These are phyloP conservation scores for Typhlichthys subterraneus DNA, from an alignment of 2,797 vertebrate species.

Conservation along the genomic window DNA sequence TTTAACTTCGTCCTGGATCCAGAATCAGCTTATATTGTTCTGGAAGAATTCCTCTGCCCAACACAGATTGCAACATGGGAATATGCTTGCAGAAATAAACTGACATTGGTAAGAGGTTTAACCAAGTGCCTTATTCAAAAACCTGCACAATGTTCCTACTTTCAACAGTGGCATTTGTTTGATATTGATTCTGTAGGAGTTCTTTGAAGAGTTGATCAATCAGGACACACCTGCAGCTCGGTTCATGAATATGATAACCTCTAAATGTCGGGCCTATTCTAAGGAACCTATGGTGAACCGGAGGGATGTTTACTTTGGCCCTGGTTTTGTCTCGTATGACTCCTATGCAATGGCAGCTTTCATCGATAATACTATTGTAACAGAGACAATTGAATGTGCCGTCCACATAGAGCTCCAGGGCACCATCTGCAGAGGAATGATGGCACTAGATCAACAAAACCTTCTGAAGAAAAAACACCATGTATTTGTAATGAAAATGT, in stretches of 20 bases:
- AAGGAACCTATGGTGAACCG: slow-evolving; percentile 34
- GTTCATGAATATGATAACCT: slow-evolving; percentile 79
- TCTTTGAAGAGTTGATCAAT: slow-evolving; percentile 70
- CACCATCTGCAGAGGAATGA: slow-evolving; percentile 70
- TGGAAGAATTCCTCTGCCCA: slow-evolving; percentile 77
- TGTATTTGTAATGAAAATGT: slow-evolving; percentile 69
- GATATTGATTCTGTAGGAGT: slow-evolving; percentile 64
- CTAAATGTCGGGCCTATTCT: slow-evolving; percentile 70
- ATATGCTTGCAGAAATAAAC: slow-evolving; percentile 69
- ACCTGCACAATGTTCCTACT: background rate
- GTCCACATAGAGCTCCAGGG: slow-evolving; percentile 78
- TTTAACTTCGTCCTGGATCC: slow-evolving; percentile 81
- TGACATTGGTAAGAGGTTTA: slow-evolving; percentile 72
- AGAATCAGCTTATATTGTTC: slow-evolving; percentile 79
- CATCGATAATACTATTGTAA: slow-evolving; percentile 69
- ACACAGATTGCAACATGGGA: slow-evolving; percentile 78
- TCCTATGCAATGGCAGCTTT: slow-evolving; percentile 76
- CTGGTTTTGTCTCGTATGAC: slow-evolving; percentile 78
- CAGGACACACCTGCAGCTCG: slow-evolving; percentile 67
- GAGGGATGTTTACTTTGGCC: slow-evolving; percentile 67
- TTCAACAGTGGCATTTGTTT: slow-evolving; percentile 2
- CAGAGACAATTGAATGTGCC: slow-evolving; percentile 60
- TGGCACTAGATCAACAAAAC: slow-evolving; percentile 71
- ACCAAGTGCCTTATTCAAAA: background rate
- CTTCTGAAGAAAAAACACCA: slow-evolving; percentile 68